Percentiles rank a stretch among this genome's conserved stretches.
phyloP scores from a whole-genome alignment of 53 echinoderm and acorn worm genomes.

The Patiria pectinifera region DNA sequence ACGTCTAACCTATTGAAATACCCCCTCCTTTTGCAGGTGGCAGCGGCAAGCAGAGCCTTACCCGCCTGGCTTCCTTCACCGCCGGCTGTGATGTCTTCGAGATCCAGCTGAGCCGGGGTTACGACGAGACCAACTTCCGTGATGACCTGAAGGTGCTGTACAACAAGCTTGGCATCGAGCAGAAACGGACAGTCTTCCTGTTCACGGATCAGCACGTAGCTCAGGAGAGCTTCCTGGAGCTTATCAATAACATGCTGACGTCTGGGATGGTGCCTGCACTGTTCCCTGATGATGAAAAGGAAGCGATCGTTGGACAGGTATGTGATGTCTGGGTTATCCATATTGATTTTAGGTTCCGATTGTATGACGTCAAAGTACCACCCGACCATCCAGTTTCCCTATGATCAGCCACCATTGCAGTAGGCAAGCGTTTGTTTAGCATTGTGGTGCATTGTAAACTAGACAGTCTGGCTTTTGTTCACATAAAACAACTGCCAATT shows the following conservation, averaged over 20 bases:
- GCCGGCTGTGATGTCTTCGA: conserved; percentile 99
- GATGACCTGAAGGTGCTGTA: conserved; percentile 97
- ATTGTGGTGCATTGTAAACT: too few relatives aligned
- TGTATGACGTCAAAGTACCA: too few relatives aligned
- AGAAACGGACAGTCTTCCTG: conserved; percentile 92
- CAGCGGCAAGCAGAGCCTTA: conserved; percentile 97
- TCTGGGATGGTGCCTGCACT: conserved; percentile 99
- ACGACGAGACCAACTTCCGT: conserved; percentile 96
- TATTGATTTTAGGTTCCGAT: too few relatives aligned
- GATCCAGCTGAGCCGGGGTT: conserved; percentile 97
- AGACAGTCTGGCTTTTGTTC: too few relatives aligned
- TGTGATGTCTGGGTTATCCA: neutral
- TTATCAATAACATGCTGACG: conserved; percentile 99
- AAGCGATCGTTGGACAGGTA: conserved; percentile 95
- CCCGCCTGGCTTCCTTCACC: conserved; percentile 90
- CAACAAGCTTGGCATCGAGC: conserved; percentile 99
- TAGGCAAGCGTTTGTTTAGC: too few relatives aligned
- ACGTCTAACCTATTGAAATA: neutral
- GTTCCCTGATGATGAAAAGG: conserved; percentile 96
- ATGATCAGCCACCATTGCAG: too few relatives aligned
- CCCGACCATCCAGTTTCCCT: too few relatives aligned
- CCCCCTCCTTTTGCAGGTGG: conserved; percentile 72
- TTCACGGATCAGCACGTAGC: conserved; percentile 99
- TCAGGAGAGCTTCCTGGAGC: conserved; percentile 97
- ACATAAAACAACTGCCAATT: too few relatives aligned